Percentiles rank a stretch among this genome's conserved stretches.
Evolutionary conservation across 2,888 invertebrate genomes (phyloP).

Genomic region (Parnassius glacialis): DNA sequence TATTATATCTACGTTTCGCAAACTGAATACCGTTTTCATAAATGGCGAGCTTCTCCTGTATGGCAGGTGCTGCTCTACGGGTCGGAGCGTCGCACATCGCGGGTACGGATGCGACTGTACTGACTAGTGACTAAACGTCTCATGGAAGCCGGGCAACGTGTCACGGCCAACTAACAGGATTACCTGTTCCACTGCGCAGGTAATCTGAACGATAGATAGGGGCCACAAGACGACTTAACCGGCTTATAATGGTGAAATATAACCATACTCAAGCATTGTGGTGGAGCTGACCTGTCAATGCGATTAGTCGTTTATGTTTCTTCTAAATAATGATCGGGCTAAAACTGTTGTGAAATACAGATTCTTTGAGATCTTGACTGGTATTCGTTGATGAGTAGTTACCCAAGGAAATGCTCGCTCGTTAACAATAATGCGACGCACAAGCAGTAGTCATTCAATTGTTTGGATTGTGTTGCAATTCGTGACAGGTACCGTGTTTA

Average conservation of each 20-base stretch:
- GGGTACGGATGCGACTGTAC: constrained; percentile 52
- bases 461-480: constrained; percentile 10
- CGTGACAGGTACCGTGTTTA: not conserved
- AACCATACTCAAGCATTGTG: constrained; percentile 43
- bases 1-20: constrained; percentile 30
- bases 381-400: constrained; percentile 7
- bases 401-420: constrained; percentile 12
- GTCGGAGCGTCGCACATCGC: constrained; percentile 70
- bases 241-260: constrained; percentile 60
- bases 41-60: constrained; percentile 76
- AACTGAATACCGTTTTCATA: constrained; percentile 73
- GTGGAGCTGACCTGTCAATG: constrained; percentile 35
- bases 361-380: constrained; percentile 13
- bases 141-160: constrained; percentile 75
- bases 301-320: constrained; percentile 29
- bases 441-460: not conserved
- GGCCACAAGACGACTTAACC: constrained; percentile 56
- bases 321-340: constrained; percentile 21
- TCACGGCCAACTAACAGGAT: constrained; percentile 81
- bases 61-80: constrained; percentile 71
- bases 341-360: constrained; percentile 13
- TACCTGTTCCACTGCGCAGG: constrained; percentile 76
- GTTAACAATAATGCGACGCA: constrained; percentile 1
- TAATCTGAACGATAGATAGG: constrained; percentile 60
- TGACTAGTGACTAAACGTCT: constrained; percentile 64